Conservation (phyloP, 92 coral and sea anemone species). For the Meandrina meandrites region DNA sequence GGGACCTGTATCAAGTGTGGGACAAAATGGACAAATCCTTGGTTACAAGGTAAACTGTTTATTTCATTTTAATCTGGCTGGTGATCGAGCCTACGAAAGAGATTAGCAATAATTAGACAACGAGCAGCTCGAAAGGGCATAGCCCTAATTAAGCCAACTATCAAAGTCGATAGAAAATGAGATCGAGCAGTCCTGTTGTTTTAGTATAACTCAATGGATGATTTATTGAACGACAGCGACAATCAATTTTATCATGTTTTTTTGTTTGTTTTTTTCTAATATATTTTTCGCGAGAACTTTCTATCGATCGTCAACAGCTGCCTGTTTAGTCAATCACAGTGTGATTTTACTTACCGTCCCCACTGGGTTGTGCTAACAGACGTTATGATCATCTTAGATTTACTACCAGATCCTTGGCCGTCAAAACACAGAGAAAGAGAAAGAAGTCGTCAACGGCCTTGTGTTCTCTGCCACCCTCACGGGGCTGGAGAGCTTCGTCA, state of each 20-base stretch:
- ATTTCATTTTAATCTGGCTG: no score
- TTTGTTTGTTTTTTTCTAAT: no score
- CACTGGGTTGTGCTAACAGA: neutral
- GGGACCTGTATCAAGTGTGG: conserved; percentile 70
- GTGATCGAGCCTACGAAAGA: neutral
- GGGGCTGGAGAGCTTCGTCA: conserved; percentile 71
- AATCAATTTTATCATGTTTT: no score
- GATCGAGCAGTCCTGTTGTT: neutral
- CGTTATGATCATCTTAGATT: conserved; percentile 38
- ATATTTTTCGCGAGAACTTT: neutral
- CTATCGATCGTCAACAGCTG: neutral
- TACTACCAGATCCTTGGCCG: conserved; percentile 50
- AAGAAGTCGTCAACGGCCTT: conserved; percentile 33
- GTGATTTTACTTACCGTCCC: no score
- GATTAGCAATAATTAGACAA: neutral
- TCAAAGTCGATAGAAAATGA: neutral
- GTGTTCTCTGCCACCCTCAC: conserved; percentile 55
- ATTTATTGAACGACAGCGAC: neutral
- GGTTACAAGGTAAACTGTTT: conserved; percentile 72
- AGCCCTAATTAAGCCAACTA: neutral
- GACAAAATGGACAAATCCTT: conserved; percentile 73
- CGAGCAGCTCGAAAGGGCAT: neutral
- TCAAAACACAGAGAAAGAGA: conserved; percentile 56
- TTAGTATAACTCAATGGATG: neutral
- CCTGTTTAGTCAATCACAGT: no score